Percentiles rank a stretch among this genome's conserved stretches.
Conservation (phyloP, 2,113 vertebrate genomes). For the Cryptomyrus ogoouensis region DNA sequence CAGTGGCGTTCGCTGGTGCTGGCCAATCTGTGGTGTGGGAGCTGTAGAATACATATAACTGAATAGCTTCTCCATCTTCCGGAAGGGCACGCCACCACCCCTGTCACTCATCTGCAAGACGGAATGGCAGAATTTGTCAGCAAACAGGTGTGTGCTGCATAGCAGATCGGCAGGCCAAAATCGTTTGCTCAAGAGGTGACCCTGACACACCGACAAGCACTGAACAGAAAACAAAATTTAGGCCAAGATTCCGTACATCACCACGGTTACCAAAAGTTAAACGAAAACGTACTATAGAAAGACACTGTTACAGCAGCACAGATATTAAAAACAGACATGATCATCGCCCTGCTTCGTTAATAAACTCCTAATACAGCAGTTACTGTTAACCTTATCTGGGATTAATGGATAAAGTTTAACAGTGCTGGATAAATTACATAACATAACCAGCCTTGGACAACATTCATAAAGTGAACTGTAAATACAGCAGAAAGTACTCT, state of each 20-base stretch:
- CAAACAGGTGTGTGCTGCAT: background rate
- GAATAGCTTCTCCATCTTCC: slow-evolving; percentile 85
- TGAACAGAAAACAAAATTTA: background rate
- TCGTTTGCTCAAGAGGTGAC: background rate
- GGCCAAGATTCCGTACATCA: slow-evolving; percentile 4
- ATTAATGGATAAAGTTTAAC: slow-evolving; percentile 11
- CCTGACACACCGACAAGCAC: background rate
- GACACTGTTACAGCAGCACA: background rate
- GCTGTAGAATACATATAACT: slow-evolving; percentile 95
- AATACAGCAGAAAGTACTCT: background rate
- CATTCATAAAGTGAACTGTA: background rate
- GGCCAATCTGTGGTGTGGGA: slow-evolving; percentile 71
- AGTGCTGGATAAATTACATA: slow-evolving; percentile 18
- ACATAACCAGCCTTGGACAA: slow-evolving; percentile 7
- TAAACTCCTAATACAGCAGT: slow-evolving; percentile 15
- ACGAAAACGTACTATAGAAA: background rate
- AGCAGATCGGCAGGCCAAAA: background rate
- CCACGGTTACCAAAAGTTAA: slow-evolving; percentile 27
- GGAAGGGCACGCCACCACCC: slow-evolving; percentile 79
- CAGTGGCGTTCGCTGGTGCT: slow-evolving; percentile 67
- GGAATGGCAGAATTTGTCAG: background rate
- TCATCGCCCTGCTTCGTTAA: slow-evolving; percentile 7
- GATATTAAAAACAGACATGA: background rate
- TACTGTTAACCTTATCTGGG: slow-evolving; percentile 30
- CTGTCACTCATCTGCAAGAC: slow-evolving; percentile 76